Conservation (phyloP, 2,888 invertebrate species). For the Acronicta psi region DNA sequence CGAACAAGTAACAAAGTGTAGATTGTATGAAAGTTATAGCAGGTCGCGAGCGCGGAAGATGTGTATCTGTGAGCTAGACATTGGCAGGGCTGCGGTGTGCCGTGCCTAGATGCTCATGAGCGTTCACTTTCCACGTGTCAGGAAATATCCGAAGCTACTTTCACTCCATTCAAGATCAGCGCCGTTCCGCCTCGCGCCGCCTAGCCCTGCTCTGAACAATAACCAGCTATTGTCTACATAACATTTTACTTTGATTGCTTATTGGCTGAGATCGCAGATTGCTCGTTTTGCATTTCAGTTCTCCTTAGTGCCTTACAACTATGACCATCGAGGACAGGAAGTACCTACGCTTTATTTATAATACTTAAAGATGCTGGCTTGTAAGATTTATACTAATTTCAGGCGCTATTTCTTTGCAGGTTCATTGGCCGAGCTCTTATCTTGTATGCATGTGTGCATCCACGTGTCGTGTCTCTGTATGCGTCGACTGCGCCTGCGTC, state of each 20-base stretch:
- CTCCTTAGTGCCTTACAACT: conserved; percentile 9
- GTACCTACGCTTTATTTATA: conserved; percentile 47
- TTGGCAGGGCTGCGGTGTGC: conserved; percentile 56
- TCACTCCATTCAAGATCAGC: conserved; percentile 87
- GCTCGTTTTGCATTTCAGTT: conserved; percentile 40
- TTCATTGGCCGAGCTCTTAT: conserved; percentile 83
- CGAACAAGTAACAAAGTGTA: neutral
- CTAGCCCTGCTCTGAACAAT: conserved; percentile 65
- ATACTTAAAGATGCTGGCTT: conserved; percentile 50
- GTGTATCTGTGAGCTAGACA: conserved; percentile 63
- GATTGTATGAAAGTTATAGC: conserved; percentile 40
- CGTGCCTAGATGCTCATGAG: conserved; percentile 67
- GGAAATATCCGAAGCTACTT: conserved; percentile 84
- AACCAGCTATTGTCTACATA: conserved; percentile 67
- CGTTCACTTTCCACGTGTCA: conserved; percentile 84
- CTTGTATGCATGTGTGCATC: conserved; percentile 72
- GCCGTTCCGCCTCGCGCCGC: conserved; percentile 74
- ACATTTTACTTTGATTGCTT: conserved; percentile 56
- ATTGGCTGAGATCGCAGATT: conserved; percentile 28
- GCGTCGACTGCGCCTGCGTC: conserved; percentile 68
- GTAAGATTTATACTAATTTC: conserved; percentile 74
- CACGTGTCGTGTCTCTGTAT: conserved; percentile 63
- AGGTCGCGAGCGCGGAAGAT: conserved; percentile 72
- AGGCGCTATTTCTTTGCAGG: conserved; percentile 81
- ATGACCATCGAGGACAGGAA: conserved; percentile 7